Percentiles rank a stretch among this genome's conserved stretches.
Evolutionary conservation across 1,140 invertebrate genomes (phyloP).

Genomic region (Heliconius eleuchia): DNA sequence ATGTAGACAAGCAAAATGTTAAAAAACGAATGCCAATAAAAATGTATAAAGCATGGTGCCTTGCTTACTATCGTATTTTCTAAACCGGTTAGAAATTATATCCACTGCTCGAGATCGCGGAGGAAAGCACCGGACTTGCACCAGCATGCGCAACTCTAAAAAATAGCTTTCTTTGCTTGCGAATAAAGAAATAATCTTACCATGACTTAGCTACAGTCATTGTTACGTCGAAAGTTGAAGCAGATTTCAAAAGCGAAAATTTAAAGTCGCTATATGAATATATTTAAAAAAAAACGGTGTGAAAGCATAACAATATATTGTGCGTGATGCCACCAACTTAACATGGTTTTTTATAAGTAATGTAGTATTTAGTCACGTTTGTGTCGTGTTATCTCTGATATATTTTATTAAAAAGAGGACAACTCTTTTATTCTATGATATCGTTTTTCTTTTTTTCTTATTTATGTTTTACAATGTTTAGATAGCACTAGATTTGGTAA

Average conservation of each 20-base stretch:
- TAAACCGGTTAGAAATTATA: constrained; percentile 80
- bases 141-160: constrained; percentile 45
- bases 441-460: neutral
- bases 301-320: constrained; percentile 34
- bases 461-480: neutral
- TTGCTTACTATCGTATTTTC: constrained; percentile 68
- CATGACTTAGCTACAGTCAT: constrained; percentile 32
- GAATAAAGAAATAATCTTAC: constrained; percentile 34
- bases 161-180: constrained; percentile 53
- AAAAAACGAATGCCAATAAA: neutral
- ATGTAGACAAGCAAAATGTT: neutral
- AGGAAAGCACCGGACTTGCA: constrained; percentile 70
- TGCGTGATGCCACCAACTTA: constrained; percentile 18
- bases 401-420: neutral
- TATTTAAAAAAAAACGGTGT: constrained; percentile 28
- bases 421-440: neutral
- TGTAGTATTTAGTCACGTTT: neutral
- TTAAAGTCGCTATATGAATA: constrained; percentile 24
- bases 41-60: constrained; percentile 18
- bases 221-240: constrained; percentile 37
- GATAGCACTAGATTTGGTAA: neutral
- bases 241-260: constrained; percentile 25
- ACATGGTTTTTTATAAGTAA: constrained; percentile 18
- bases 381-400: neutral
- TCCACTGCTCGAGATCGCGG: constrained; percentile 76